Percentiles rank a stretch among this genome's conserved stretches.
Evolutionary conservation across 2,113 vertebrate species (phyloP).

Genomic region (Podarcis muralis): DNA sequence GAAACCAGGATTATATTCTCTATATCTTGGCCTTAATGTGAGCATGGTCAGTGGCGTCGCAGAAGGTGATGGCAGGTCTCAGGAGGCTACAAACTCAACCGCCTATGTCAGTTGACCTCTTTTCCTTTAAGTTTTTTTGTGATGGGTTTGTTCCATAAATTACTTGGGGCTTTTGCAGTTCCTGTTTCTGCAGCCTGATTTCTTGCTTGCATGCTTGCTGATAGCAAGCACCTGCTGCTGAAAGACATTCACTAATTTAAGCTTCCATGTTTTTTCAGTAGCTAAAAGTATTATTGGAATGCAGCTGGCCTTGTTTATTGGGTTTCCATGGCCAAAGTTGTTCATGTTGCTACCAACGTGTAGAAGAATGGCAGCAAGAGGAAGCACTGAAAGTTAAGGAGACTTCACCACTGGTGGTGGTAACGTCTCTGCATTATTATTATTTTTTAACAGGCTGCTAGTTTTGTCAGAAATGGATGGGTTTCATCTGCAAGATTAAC

Average conservation of each 20-base stretch:
- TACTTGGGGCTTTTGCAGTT: not conserved
- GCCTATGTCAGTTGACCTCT: not conserved
- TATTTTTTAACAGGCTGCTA: not conserved
- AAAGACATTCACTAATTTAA: not conserved
- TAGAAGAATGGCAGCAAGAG: not conserved
- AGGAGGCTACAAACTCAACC: not conserved
- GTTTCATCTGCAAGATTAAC: not conserved
- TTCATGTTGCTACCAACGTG: not conserved
- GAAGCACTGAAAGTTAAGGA: not conserved
- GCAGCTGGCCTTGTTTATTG: not conserved
- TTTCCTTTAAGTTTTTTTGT: not conserved
- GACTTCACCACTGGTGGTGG: not conserved
- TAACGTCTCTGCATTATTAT: not conserved
- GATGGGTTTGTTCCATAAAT: not conserved
- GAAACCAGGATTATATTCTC: not conserved
- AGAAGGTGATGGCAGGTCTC: not conserved
- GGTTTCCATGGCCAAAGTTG: not conserved
- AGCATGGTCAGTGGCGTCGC: not conserved
- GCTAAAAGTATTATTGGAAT: constrained; percentile 6
- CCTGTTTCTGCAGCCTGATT: not conserved
- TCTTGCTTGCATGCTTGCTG: not conserved
- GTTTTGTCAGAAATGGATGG: not conserved
- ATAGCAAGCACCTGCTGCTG: not conserved
- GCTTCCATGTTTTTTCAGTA: not conserved
- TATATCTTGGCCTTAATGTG: not conserved